phyloP scores from a whole-genome alignment of 2,797 vertebrate species.

The Enteromius mattozi region DNA sequence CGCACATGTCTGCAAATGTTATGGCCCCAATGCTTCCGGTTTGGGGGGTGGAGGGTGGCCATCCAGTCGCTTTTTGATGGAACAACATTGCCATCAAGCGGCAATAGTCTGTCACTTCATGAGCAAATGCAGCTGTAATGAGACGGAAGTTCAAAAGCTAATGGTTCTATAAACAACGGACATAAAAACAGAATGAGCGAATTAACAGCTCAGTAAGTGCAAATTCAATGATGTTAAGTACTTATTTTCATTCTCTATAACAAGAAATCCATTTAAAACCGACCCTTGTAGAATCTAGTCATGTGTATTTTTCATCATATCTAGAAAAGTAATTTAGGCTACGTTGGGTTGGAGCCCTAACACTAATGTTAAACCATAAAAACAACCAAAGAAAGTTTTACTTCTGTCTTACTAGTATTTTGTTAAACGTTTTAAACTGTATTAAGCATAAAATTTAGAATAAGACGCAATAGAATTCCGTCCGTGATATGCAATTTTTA shows the following conservation, averaged over 20 bases:
- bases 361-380: background rate
- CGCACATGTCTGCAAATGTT: slow-evolving; percentile 39
- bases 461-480: background rate
- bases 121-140: background rate
- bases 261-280: slow-evolving; percentile 19
- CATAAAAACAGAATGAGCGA: slow-evolving; percentile 60
- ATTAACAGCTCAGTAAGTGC: slow-evolving; percentile 52
- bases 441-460: background rate
- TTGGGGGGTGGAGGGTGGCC: slow-evolving; percentile 12
- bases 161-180: slow-evolving; percentile 68
- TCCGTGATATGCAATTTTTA: background rate
- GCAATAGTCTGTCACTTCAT: slow-evolving; percentile 27
- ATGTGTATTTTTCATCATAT: slow-evolving; percentile 20
- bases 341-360: background rate
- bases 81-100: slow-evolving; percentile 89
- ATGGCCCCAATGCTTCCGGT: slow-evolving; percentile 34
- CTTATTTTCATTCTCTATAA: slow-evolving; percentile 49
- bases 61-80: slow-evolving; percentile 69
- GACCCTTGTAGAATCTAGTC: background rate
- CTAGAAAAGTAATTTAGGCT: background rate
- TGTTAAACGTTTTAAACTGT: background rate
- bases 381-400: background rate
- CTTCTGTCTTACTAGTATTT: background rate
- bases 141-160: slow-evolving; percentile 33
- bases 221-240: slow-evolving; percentile 56